Percentiles rank a stretch among this genome's conserved stretches.
These are phyloP conservation scores for Odontothrips loti DNA, from an alignment of 2,888 invertebrate species.

Conservation along the genomic window DNA sequence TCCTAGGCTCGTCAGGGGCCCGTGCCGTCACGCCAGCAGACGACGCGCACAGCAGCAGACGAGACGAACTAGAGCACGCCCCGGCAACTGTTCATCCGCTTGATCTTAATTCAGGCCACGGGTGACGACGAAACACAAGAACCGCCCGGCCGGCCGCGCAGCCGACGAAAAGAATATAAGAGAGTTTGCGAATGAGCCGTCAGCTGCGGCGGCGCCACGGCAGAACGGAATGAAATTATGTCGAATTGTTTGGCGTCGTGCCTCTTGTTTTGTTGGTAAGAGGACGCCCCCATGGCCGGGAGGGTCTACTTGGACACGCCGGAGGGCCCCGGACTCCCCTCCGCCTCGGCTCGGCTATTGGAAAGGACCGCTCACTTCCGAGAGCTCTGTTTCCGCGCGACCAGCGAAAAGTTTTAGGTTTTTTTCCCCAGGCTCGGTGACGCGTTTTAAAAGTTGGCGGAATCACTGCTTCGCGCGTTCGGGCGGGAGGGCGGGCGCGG, in stretches of 20 bases:
- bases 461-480: no score
- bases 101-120: neutral
- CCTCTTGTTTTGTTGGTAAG: neutral
- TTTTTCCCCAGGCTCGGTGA: no score
- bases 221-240: constrained; percentile 5
- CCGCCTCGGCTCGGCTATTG: neutral
- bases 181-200: neutral
- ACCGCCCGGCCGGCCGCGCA: neutral
- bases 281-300: neutral
- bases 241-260: constrained; percentile 15
- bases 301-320: neutral
- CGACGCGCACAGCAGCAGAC: no score
- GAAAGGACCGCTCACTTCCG: neutral
- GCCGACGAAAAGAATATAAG: neutral
- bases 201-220: neutral
- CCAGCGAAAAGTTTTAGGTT: no score
- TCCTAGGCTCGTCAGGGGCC: no score
- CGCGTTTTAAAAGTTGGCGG: no score
- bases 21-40: no score
- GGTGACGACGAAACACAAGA: neutral
- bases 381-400: neutral
- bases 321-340: no score
- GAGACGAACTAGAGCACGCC: no score
- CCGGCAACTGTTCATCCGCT: neutral
- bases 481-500: no score